A percentile compares a stretch with the other conserved stretches of the same genome.
phyloP scores from a whole-genome alignment of 2,888 invertebrate species.

The Saturnia pavonia region DNA sequence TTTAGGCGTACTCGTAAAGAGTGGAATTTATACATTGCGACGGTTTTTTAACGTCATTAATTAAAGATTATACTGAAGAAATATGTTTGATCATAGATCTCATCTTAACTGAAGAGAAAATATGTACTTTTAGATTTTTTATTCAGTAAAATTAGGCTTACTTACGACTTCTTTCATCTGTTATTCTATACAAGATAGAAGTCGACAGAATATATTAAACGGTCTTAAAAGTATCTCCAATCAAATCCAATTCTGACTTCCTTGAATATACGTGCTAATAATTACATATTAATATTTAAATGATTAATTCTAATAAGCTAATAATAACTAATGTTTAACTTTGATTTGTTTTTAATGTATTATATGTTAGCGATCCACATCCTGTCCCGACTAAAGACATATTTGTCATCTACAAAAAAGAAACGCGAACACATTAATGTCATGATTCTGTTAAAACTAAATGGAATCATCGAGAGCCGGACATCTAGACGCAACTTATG shows the following conservation, averaged over 20 bases:
- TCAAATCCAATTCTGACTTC: neutral
- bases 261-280: neutral
- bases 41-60: neutral
- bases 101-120: too few relatives aligned
- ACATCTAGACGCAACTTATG: neutral
- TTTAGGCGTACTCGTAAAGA: neutral
- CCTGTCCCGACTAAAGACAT: constrained; percentile 12
- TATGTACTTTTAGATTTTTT: too few relatives aligned
- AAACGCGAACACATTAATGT: constrained; percentile 5
- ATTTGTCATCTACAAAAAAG: constrained; percentile 6
- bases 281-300: constrained; percentile 3
- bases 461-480: constrained; percentile 6
- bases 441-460: constrained; percentile 13
- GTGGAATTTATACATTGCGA: neutral
- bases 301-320: neutral
- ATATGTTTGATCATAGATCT: neutral
- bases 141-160: too few relatives aligned
- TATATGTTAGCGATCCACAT: constrained; percentile 1
- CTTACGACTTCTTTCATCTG: too few relatives aligned
- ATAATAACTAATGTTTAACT: neutral
- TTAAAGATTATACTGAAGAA: neutral
- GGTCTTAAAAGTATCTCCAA: neutral
- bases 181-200: neutral
- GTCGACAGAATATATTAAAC: too few relatives aligned
- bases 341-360: neutral